phyloP scores from a whole-genome alignment of 2,797 vertebrate genomes.

The Anas georgica region DNA sequence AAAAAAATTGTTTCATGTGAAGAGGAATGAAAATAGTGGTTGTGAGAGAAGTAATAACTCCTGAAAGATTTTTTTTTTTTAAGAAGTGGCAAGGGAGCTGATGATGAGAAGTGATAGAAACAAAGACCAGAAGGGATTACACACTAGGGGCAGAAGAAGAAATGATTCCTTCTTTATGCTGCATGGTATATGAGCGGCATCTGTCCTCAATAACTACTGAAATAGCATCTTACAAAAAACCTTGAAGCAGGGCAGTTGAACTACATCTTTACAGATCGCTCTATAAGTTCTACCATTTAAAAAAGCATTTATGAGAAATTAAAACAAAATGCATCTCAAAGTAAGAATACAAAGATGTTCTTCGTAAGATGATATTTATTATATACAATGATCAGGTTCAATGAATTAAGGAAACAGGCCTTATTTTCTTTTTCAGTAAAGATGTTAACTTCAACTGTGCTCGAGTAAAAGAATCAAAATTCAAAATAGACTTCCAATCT shows the following conservation, averaged over 20 bases:
- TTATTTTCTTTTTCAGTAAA: neutral
- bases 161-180: neutral
- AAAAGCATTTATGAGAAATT: neutral
- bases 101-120: neutral
- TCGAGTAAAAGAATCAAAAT: neutral
- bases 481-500: neutral
- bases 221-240: neutral
- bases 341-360: neutral
- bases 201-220: neutral
- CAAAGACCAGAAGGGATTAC: conserved; percentile 4
- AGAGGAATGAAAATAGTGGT: neutral
- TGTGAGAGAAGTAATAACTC: neutral
- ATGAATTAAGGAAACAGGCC: neutral
- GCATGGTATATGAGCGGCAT: neutral
- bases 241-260: neutral
- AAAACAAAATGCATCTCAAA: rapidly evolving
- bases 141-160: neutral
- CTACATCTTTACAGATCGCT: neutral
- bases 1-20: neutral
- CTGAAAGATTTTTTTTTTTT: neutral
- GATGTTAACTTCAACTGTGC: neutral
- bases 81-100: neutral
- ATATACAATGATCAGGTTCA: rapidly evolving
- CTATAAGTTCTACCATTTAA: neutral
- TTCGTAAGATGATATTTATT: neutral